Conservation (phyloP, 2,113 vertebrate genomes). For the Oriolus oriolus region DNA sequence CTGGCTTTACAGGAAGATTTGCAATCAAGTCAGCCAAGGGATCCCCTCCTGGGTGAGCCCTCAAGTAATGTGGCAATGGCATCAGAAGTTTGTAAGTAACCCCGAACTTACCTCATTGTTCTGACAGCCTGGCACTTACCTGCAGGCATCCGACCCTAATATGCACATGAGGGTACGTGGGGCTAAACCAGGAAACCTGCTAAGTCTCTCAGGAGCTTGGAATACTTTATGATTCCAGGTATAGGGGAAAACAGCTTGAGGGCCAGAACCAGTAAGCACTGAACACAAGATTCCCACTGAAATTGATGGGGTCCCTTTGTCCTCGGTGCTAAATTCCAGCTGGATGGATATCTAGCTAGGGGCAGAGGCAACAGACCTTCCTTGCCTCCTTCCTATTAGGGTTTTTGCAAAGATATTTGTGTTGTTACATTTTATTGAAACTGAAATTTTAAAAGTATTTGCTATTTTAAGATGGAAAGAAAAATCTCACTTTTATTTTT, state of each 20-base stretch:
- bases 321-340: accelerated
- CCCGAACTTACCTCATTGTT: background rate
- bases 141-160: background rate
- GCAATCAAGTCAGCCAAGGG: background rate
- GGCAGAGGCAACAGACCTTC: background rate
- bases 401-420: background rate
- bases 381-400: background rate
- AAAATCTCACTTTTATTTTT: background rate
- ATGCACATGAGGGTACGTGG: accelerated
- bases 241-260: background rate
- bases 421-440: background rate
- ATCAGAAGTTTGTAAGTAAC: background rate
- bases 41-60: background rate
- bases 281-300: background rate
- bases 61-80: accelerated
- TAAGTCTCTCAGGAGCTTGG: background rate
- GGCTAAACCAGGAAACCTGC: background rate
- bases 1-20: background rate
- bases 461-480: background rate
- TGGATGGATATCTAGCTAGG: background rate
- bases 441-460: background rate
- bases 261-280: background rate
- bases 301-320: background rate
- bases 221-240: background rate
- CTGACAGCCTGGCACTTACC: background rate